Evolutionary conservation across 1,140 invertebrate genomes (phyloP).

Genomic region (Drosophila asahinai): DNA sequence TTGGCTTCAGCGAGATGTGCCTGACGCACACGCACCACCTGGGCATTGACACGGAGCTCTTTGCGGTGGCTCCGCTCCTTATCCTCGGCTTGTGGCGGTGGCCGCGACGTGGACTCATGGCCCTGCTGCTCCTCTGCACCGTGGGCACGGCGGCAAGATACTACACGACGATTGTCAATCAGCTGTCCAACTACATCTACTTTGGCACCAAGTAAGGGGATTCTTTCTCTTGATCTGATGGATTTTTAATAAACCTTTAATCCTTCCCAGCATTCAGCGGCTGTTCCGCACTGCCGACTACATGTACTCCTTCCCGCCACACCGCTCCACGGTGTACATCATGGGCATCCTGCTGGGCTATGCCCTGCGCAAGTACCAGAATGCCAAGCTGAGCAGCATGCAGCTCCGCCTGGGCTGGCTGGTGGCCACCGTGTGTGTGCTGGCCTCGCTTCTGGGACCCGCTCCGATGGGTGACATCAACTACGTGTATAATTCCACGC

Average conservation of each 20-base stretch:
- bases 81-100: conserved; percentile 88
- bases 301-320: conserved; percentile 90
- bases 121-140: conserved; percentile 85
- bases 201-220: conserved; percentile 89
- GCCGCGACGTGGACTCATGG: conserved; percentile 86
- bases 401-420: conserved; percentile 87
- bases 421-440: conserved; percentile 85
- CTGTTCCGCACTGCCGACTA: conserved; percentile 90
- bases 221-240: rapidly evolving
- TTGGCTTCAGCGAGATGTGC: conserved; percentile 89
- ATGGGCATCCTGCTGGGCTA: conserved; percentile 90
- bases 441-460: conserved; percentile 87
- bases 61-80: conserved; percentile 90
- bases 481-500: conserved; percentile 88
- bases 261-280: conserved; percentile 87
- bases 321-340: conserved; percentile 90
- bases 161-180: conserved; percentile 87
- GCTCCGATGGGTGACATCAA: conserved; percentile 88
- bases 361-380: conserved; percentile 86
- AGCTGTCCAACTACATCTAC: conserved; percentile 88
- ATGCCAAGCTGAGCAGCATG: conserved; percentile 79
- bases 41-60: conserved; percentile 94
- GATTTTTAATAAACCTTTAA: background rate
- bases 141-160: conserved; percentile 88
- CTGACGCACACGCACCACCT: conserved; percentile 91